These are phyloP conservation scores for Lepidocolaptes lacrymiger DNA, from an alignment of 2,797 vertebrate species.

Conservation along the genomic window DNA sequence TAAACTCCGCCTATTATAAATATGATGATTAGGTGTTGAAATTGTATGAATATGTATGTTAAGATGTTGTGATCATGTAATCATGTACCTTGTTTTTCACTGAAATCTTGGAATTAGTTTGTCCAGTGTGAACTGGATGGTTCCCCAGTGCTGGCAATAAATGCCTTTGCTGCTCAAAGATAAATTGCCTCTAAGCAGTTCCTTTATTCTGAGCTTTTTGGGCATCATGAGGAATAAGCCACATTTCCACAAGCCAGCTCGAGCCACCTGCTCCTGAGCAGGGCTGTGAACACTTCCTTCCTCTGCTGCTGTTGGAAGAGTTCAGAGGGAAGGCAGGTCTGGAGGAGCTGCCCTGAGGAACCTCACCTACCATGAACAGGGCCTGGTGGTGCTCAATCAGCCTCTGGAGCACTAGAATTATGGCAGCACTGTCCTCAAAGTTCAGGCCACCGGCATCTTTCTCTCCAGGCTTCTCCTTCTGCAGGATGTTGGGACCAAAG, in stretches of 20 bases:
- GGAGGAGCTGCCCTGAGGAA: neutral
- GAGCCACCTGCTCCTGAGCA: neutral
- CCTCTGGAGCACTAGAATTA: slow-evolving; percentile 86
- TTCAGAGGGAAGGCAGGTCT: neutral
- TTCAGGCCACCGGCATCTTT: slow-evolving; percentile 75
- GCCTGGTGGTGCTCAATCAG: slow-evolving; percentile 87
- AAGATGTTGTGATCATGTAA: no score
- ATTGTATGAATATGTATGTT: no score
- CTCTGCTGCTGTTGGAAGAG: neutral
- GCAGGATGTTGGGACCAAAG: slow-evolving; percentile 92
- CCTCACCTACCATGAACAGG: slow-evolving; percentile 84
- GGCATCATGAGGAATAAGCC: neutral
- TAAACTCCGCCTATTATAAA: no score
- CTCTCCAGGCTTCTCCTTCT: slow-evolving; percentile 79
- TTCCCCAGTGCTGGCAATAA: no score
- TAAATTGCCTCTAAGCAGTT: no score
- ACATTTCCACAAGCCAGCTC: neutral
- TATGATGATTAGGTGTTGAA: no score
- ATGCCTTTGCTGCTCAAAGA: no score
- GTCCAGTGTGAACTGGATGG: no score
- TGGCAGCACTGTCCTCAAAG: slow-evolving; percentile 87
- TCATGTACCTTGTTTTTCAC: no score
- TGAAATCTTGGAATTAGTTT: no score
- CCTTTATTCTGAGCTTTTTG: no score
- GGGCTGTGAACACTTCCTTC: neutral